A percentile compares a stretch with the other conserved stretches of the same genome.
Evolutionary conservation across 2,113 vertebrate genomes (phyloP).

Genomic region (Xiphophorus maculatus): DNA sequence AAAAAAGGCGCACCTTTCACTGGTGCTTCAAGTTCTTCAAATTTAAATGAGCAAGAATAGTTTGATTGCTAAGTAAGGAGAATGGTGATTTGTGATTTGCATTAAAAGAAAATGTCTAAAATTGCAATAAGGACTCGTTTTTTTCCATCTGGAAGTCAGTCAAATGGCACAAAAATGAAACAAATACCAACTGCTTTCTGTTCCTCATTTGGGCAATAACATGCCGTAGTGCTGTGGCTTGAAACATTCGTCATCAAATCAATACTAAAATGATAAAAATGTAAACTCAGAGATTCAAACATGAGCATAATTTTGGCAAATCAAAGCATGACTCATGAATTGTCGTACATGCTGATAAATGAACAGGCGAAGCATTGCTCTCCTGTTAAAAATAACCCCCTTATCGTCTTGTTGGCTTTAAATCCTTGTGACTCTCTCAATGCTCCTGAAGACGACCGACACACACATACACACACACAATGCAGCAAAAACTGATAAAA

Average conservation of each 20-base stretch:
- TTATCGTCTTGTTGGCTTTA: slow-evolving; percentile 57
- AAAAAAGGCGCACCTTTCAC: slow-evolving; percentile 39
- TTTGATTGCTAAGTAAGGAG: slow-evolving; percentile 47
- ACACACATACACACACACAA: slow-evolving; percentile 49
- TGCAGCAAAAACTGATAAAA: slow-evolving; percentile 52
- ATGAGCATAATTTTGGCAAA: slow-evolving; percentile 66
- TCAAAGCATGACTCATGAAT: slow-evolving; percentile 60
- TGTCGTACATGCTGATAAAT: slow-evolving; percentile 54
- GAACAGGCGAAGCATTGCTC: slow-evolving; percentile 24
- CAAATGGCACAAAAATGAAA: slow-evolving; percentile 18
- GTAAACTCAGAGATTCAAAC: slow-evolving; percentile 62
- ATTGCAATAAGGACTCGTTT: slow-evolving; percentile 24
- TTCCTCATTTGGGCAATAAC: slow-evolving; percentile 24
- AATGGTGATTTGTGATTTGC: slow-evolving; percentile 25
- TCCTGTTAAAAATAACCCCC: slow-evolving; percentile 32
- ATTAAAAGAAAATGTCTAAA: slow-evolving; percentile 33
- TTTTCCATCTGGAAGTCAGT: slow-evolving; percentile 31
- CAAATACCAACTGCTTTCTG: slow-evolving; percentile 30
- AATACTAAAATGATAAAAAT: slow-evolving; percentile 58
- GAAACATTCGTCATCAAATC: slow-evolving; percentile 51
- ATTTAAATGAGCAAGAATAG: slow-evolving; percentile 10
- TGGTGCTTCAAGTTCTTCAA: slow-evolving; percentile 34
- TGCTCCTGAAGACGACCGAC: slow-evolving; percentile 35
- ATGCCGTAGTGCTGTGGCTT: slow-evolving; percentile 30
- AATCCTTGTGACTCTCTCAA: slow-evolving; percentile 56